Percentiles rank a stretch among this genome's conserved stretches.
Evolutionary conservation across 2,113 vertebrate genomes (phyloP).

Genomic region (Naja naja): DNA sequence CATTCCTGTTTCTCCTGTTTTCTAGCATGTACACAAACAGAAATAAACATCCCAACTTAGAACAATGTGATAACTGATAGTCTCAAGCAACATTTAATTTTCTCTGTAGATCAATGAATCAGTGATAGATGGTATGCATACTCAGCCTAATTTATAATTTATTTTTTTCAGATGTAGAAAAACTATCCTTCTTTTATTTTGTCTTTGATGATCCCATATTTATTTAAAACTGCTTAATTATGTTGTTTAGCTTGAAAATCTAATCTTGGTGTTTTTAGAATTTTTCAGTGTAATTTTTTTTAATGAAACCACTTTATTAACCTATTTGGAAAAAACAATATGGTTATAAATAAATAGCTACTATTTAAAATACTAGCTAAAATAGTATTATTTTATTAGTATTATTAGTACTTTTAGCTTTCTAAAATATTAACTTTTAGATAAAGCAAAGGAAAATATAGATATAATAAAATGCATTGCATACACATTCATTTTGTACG

Average conservation of each 20-base stretch:
- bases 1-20: neutral
- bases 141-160: too few species aligned
- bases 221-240: neutral
- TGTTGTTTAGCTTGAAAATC: neutral
- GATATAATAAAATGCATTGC: neutral
- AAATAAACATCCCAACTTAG: neutral
- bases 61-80: neutral
- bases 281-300: neutral
- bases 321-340: neutral
- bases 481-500: slow-evolving; percentile 22
- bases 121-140: too few species aligned
- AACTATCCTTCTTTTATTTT: neutral
- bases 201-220: neutral
- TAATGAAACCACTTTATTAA: neutral
- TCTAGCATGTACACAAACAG: too few species aligned
- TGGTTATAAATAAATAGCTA: neutral
- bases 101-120: neutral
- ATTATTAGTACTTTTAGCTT: neutral
- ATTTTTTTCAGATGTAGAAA: neutral
- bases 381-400: too few species aligned
- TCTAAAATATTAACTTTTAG: neutral
- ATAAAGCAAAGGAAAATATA: neutral
- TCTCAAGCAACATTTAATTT: neutral
- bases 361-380: neutral
- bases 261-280: neutral